A percentile compares a stretch with the other conserved stretches of the same genome.
Conservation (phyloP, 2,797 vertebrate species). For the Sphenopsis melanotis region DNA sequence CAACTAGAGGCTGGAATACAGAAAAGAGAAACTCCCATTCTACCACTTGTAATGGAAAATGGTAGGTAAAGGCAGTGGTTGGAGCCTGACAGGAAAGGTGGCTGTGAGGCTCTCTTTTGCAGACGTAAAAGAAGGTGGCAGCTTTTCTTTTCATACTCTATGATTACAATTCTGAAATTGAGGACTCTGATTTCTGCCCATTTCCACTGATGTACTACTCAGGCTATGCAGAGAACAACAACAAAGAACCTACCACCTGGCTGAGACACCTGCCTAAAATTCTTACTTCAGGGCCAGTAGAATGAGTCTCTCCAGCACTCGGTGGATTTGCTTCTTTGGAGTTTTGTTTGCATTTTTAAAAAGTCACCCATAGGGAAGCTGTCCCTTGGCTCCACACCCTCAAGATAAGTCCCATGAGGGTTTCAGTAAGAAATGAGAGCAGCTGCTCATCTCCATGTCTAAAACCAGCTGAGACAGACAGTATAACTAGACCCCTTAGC, state of each 20-base stretch:
- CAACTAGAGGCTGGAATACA: not conserved
- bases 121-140: not conserved
- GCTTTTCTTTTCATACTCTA: not conserved
- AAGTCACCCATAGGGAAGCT: not conserved
- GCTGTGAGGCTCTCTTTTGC: too few species aligned
- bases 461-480: not conserved
- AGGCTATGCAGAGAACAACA: not conserved
- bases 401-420: not conserved
- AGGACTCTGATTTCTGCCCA: not conserved
- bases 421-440: not conserved
- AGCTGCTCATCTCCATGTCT: not conserved
- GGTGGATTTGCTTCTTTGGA: not conserved
- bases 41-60: not conserved
- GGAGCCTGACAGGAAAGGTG: not conserved
- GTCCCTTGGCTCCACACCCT: not conserved
- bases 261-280: not conserved
- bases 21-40: not conserved
- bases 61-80: not conserved
- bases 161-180: not conserved
- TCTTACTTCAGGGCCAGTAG: not conserved
- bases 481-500: not conserved
- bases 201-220: not conserved
- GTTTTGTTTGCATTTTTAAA: not conserved
- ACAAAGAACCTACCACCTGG: not conserved
- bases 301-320: not conserved